Conservation (phyloP, 2,797 vertebrate species). For the Amblyraja radiata region DNA sequence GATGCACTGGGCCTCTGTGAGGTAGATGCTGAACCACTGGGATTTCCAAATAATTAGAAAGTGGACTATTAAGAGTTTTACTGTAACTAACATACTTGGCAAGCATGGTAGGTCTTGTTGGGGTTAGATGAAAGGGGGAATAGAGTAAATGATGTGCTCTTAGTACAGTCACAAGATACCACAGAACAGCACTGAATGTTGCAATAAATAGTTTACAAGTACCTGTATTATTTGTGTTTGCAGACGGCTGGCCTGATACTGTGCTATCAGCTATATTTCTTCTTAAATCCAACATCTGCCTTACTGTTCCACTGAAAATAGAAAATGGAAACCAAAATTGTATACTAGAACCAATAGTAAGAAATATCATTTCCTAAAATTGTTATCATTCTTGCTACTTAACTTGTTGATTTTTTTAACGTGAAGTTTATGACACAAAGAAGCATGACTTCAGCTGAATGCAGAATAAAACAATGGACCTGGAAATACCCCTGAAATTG, state of each 20-base stretch:
- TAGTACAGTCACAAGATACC: background rate
- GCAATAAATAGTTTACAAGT: background rate
- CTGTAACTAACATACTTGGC: background rate
- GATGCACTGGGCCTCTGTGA: too few species aligned
- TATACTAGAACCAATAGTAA: background rate
- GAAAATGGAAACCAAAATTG: background rate
- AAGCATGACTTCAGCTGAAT: background rate
- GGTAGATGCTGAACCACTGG: too few species aligned
- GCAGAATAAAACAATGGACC: background rate
- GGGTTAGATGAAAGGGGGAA: too few species aligned
- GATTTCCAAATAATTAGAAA: too few species aligned
- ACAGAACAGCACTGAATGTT: background rate
- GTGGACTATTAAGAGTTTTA: too few species aligned
- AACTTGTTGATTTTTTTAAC: background rate
- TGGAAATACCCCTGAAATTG: background rate
- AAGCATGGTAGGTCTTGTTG: background rate
- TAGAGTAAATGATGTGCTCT: background rate
- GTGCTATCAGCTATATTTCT: conserved; percentile 27
- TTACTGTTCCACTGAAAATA: conserved; percentile 26
- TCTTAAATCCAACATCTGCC: conserved; percentile 33
- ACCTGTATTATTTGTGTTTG: conserved; percentile 27
- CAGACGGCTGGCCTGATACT: background rate
- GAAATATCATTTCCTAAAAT: background rate
- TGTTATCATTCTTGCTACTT: background rate
- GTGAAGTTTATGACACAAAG: background rate